Percentiles rank a stretch among this genome's conserved stretches.
Conservation (phyloP, 2,113 vertebrate species). For the Zosterops hypoxanthus region DNA sequence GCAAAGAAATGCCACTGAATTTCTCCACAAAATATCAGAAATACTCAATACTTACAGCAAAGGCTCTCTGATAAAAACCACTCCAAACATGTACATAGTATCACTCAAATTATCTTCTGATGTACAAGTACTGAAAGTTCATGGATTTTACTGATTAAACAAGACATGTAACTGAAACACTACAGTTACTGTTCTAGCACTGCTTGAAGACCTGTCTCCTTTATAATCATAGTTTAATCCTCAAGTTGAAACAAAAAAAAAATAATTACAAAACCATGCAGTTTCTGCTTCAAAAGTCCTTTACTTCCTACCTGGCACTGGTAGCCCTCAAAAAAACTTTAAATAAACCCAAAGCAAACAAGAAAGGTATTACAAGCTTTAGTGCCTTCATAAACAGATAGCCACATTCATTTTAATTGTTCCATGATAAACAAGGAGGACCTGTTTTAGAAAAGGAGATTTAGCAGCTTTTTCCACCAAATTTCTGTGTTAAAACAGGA, state of each 20-base stretch:
- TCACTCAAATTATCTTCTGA: neutral
- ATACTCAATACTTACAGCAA: neutral
- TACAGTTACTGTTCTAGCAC: neutral
- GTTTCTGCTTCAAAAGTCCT: neutral
- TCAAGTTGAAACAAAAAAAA: neutral
- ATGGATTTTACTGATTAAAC: neutral
- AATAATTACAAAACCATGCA: neutral
- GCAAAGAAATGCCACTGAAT: neutral
- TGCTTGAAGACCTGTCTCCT: neutral
- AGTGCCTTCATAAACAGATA: slow-evolving; percentile 37
- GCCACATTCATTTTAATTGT: slow-evolving; percentile 46
- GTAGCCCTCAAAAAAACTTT: neutral
- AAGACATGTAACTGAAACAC: neutral
- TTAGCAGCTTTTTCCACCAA: slow-evolving; percentile 24
- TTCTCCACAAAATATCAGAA: neutral
- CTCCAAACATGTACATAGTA: too few relatives aligned
- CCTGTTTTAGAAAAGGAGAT: neutral
- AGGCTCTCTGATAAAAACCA: neutral
- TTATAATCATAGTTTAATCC: neutral
- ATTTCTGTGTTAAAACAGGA: slow-evolving; percentile 52
- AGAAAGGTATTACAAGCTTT: slow-evolving; percentile 31
- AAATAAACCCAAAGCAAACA: neutral
- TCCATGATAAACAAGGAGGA: slow-evolving; percentile 27
- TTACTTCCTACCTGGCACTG: neutral
- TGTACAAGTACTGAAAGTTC: neutral